Evolutionary conservation across 2,888 invertebrate species (phyloP), one percentile per base, ranked within the genome.

Genomic region (Oscheius myriophilus): DNA sequence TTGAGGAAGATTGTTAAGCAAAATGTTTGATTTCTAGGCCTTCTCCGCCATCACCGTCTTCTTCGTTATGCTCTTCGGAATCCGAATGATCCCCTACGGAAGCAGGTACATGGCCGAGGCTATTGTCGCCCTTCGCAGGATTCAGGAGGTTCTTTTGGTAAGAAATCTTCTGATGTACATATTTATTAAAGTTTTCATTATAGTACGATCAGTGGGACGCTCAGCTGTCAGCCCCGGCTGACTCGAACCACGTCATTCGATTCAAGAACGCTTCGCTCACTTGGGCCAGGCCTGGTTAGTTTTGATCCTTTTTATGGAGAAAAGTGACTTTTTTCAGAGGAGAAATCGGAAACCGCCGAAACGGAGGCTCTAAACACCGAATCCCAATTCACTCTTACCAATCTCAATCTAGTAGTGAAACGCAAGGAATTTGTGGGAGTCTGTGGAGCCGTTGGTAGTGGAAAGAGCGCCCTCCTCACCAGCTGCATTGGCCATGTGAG

Each of bases 381-480:
- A 21, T 23, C 18, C 7, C 53, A 45, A 41, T 71, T 74, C 62
- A 49, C 52, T 12, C 57, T 78, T 49, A 57, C 69, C 11, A 69
- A 54, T 1, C 54, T 75, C 26, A 70, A 79, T 25, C 57, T 83
- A 45, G 67, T 62, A 11, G 61, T 83, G n/a, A 70, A 76, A 23
- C 70, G 75, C 52, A 89, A 89, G 18, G 87, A 88, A 72, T 82
- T 90, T 45, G 84, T 90, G 67, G 91, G 90, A n/a, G 87, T 91
- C 58, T 90, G 90, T 80, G 91, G 91, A 0, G 84, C 87, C 18
- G 89, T 90, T 3, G 90, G 90, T 49, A 89, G 89, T 75, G 91
- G 91, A 43, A 91, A 91, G 81, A 88, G 89, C 16, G 90, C 90
- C 7, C 85, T 91, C 6, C 81, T 91, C 14, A 86, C 89, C 45